A percentile compares a stretch with the other conserved stretches of the same genome.
These are phyloP conservation scores for Agrochola circellaris DNA, from an alignment of 2,888 invertebrate genomes.

Conservation along the genomic window DNA sequence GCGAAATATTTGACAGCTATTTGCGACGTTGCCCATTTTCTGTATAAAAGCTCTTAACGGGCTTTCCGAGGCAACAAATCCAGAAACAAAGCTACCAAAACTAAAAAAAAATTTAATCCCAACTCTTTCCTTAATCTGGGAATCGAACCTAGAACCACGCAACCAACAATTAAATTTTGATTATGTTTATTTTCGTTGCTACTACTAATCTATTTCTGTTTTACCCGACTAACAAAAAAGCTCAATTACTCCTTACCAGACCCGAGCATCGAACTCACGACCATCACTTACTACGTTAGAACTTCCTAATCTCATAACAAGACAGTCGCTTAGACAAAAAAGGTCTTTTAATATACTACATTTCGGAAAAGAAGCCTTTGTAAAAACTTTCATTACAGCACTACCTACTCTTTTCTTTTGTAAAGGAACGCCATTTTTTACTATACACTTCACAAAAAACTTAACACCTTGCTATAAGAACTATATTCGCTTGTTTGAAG, in stretches of 20 bases:
- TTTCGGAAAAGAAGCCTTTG: conserved; percentile 50
- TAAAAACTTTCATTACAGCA: conserved; percentile 57
- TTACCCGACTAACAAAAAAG: neutral
- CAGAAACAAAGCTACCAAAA: neutral
- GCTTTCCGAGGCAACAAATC: neutral
- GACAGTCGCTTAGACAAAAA: conserved; percentile 18
- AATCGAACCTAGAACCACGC: neutral
- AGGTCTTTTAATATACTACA: conserved; percentile 42
- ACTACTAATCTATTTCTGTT: too few species aligned
- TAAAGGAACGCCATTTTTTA: conserved; percentile 27
- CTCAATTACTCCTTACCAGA: conserved; percentile 11
- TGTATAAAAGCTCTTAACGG: too few species aligned
- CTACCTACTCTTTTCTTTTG: conserved; percentile 45
- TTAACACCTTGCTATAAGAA: neutral
- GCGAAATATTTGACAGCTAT: too few species aligned
- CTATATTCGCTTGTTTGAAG: conserved; percentile 14
- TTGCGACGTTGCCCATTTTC: too few species aligned
- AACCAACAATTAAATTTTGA: neutral
- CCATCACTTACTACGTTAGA: conserved; percentile 5
- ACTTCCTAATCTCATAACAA: conserved; percentile 32
- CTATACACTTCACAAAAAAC: neutral
- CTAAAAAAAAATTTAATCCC: neutral
- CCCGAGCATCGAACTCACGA: conserved; percentile 10
- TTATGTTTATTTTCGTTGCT: neutral
- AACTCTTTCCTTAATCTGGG: neutral